Conservation (phyloP, 2,797 vertebrate genomes). For the Xerus rutilus region DNA sequence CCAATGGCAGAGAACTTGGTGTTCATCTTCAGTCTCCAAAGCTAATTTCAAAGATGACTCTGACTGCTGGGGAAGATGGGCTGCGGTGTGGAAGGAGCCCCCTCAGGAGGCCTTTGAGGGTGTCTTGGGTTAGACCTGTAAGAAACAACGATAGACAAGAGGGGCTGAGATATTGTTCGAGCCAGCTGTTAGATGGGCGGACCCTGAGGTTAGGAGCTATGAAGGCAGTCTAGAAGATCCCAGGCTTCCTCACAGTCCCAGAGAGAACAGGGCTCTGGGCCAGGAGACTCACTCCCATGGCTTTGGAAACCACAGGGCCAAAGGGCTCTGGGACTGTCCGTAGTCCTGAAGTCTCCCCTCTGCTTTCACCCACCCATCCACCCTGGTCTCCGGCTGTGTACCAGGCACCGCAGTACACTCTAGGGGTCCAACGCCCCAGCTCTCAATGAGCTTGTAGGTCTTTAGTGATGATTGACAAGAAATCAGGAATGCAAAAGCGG, state of each 20-base stretch:
- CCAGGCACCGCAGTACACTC: neutral
- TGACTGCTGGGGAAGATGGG: neutral
- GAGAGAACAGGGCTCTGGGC: neutral
- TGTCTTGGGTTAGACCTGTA: neutral
- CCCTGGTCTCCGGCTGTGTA: neutral
- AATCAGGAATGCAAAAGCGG: neutral
- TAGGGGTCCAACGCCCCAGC: too few relatives aligned
- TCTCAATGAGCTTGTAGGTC: neutral
- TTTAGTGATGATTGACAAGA: neutral
- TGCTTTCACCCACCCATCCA: accelerated
- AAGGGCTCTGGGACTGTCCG: neutral
- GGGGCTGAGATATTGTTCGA: neutral
- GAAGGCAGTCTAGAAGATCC: neutral
- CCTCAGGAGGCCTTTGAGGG: neutral
- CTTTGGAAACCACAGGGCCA: neutral
- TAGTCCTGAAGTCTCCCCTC: neutral
- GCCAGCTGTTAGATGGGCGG: neutral
- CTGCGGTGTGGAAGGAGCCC: neutral
- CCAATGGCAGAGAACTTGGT: neutral
- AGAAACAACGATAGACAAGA: neutral
- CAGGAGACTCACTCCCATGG: neutral
- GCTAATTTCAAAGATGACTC: neutral
- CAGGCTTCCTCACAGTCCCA: neutral
- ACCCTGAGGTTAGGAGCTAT: neutral
- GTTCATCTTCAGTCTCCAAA: neutral